Evolutionary conservation across 1,140 invertebrate species (phyloP).

Genomic region (Anoplolepis gracilipes): DNA sequence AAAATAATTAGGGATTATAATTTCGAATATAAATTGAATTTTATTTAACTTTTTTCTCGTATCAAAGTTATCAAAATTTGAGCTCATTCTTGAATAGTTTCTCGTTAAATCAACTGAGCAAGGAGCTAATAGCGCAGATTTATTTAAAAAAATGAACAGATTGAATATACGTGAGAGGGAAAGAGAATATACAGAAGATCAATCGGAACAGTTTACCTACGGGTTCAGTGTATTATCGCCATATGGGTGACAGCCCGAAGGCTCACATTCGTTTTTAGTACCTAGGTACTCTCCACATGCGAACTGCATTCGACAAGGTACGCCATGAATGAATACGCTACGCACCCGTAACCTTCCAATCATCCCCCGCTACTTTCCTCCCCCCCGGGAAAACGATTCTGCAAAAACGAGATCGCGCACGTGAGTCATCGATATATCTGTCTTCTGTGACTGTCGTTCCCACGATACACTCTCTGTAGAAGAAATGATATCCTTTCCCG

Average conservation of each 20-base stretch:
- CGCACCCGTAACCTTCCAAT: conserved; percentile 25
- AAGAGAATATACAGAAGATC: conserved; percentile 41
- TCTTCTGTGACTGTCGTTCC: conserved; percentile 55
- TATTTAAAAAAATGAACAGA: conserved; percentile 52
- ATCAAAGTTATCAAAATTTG: no score
- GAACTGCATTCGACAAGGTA: conserved; percentile 80
- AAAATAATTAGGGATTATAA: neutral
- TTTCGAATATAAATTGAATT: neutral
- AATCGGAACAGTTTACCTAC: conserved; percentile 78
- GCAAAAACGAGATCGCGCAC: conserved; percentile 73
- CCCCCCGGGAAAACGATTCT: conserved; percentile 67
- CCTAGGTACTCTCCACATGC: conserved; percentile 51
- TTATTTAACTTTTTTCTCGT: neutral
- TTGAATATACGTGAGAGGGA: conserved; percentile 48
- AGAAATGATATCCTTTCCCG: conserved; percentile 36
- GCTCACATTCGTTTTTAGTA: conserved; percentile 78
- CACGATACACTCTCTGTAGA: conserved; percentile 60
- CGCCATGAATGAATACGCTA: conserved; percentile 52
- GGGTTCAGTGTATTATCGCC: conserved; percentile 77
- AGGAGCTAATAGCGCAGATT: neutral
- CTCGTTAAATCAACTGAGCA: neutral
- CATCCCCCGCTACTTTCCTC: neutral
- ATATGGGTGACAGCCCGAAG: conserved; percentile 84
- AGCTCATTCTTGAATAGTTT: neutral
- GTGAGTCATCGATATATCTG: conserved; percentile 74